Percentiles rank a stretch among this genome's conserved stretches.
These are phyloP conservation scores for Phyllotreta striolata DNA, from an alignment of 2,888 invertebrate genomes.

Conservation along the genomic window DNA sequence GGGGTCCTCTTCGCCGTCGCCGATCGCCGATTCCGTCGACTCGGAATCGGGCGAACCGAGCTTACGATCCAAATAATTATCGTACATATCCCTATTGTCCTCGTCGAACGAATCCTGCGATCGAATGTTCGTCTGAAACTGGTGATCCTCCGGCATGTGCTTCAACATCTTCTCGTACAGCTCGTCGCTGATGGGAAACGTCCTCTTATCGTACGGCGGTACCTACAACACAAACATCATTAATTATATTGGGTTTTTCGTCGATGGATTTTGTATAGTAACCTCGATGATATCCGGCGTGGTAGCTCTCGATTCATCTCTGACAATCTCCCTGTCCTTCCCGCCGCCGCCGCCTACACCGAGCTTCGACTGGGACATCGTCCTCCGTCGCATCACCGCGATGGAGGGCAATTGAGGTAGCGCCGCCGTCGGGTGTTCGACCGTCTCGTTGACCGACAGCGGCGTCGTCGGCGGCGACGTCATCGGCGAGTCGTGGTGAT, in stretches of 20 bases:
- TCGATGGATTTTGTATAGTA: background rate
- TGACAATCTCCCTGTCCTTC: constrained; percentile 42
- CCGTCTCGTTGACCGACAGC: constrained; percentile 47
- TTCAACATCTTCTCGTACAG: constrained; percentile 74
- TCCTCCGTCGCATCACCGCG: constrained; percentile 60
- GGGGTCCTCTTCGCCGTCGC: constrained; percentile 79
- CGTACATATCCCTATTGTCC: constrained; percentile 29
- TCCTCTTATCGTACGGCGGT: constrained; percentile 77
- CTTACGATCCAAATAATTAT: constrained; percentile 43
- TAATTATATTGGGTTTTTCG: background rate
- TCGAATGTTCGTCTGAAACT: constrained; percentile 54
- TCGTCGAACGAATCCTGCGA: constrained; percentile 48
- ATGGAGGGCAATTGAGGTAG: constrained; percentile 50
- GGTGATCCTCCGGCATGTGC: constrained; percentile 73
- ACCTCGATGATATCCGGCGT: constrained; percentile 53
- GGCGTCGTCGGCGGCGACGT: constrained; percentile 66
- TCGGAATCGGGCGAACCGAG: constrained; percentile 59
- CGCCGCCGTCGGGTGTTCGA: constrained; percentile 7
- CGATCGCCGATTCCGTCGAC: constrained; percentile 67
- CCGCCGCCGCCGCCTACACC: constrained; percentile 53
- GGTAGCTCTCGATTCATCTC: constrained; percentile 52
- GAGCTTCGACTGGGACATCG: constrained; percentile 64
- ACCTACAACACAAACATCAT: constrained; percentile 56
- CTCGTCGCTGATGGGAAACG: constrained; percentile 78
- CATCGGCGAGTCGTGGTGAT: constrained; percentile 57